Evolutionary conservation across 2,797 vertebrate genomes (phyloP).

Genomic region (Tenualosa ilisha): DNA sequence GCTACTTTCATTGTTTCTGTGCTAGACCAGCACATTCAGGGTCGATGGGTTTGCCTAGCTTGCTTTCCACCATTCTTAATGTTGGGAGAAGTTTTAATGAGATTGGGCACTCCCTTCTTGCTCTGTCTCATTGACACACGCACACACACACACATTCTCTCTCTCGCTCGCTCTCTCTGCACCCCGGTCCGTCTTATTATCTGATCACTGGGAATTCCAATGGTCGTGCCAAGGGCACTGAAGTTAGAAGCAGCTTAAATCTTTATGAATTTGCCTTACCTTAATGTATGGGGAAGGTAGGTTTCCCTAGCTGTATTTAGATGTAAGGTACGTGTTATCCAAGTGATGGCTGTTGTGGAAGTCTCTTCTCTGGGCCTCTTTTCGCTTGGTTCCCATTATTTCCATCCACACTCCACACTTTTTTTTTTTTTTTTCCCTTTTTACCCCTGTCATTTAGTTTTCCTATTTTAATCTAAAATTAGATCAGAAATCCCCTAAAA

Average conservation of each 20-base stretch:
- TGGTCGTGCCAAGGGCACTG: neutral
- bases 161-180: too few species aligned
- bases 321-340: neutral
- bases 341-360: neutral
- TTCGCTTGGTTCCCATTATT: neutral
- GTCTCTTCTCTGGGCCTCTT: neutral
- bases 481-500: neutral
- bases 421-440: neutral
- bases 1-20: neutral
- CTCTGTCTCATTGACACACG: neutral
- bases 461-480: neutral
- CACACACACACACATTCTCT: neutral
- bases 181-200: neutral
- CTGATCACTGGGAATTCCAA: neutral
- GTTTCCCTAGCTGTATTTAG: neutral
- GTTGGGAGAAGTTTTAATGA: neutral
- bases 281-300: neutral
- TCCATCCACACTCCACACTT: neutral
- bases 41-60: neutral
- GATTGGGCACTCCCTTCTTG: neutral
- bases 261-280: too few species aligned
- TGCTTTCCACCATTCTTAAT: conserved; percentile 3
- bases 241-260: too few species aligned
- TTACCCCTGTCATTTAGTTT: too few species aligned
- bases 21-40: conserved; percentile 3